phyloP scores from a whole-genome alignment of 1,140 invertebrate species.

The Drosophila athabasca region DNA sequence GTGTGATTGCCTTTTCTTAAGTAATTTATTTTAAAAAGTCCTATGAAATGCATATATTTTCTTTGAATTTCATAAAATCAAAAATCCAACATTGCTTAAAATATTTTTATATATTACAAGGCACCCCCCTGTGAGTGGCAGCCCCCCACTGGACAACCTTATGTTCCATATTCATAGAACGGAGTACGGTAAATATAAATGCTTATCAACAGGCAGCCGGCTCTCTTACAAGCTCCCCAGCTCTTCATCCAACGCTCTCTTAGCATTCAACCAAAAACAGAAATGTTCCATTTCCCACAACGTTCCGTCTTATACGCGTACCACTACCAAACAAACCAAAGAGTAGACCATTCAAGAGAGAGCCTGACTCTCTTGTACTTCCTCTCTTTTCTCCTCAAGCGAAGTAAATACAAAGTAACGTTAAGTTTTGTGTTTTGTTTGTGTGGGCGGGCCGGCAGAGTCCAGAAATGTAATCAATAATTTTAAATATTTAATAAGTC shows the following conservation, averaged over 20 bases:
- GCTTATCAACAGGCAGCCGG: constrained; percentile 71
- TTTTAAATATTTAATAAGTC: constrained; percentile 82
- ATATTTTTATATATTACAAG: no score
- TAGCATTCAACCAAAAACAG: neutral
- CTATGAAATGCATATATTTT: no score
- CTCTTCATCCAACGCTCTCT: neutral
- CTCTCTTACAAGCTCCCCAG: neutral
- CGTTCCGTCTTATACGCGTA: constrained; percentile 64
- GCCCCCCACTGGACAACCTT: neutral
- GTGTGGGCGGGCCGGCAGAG: constrained; percentile 32
- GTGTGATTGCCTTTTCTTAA: no score
- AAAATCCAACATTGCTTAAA: no score
- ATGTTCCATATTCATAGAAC: neutral
- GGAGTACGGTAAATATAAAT: constrained; percentile 13
- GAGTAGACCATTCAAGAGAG: constrained; percentile 8
- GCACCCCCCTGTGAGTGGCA: neutral
- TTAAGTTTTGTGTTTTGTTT: constrained; percentile 56
- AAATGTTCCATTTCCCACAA: constrained; percentile 12
- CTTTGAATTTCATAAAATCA: no score
- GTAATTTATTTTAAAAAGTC: no score
- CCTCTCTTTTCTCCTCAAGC: neutral
- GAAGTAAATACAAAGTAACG: constrained; percentile 77
- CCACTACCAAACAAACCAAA: neutral
- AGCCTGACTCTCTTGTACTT: neutral
- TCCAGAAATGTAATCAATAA: constrained; percentile 78